Conservation (phyloP, 2,888 invertebrate species). For the Ennomos quercinarius region DNA sequence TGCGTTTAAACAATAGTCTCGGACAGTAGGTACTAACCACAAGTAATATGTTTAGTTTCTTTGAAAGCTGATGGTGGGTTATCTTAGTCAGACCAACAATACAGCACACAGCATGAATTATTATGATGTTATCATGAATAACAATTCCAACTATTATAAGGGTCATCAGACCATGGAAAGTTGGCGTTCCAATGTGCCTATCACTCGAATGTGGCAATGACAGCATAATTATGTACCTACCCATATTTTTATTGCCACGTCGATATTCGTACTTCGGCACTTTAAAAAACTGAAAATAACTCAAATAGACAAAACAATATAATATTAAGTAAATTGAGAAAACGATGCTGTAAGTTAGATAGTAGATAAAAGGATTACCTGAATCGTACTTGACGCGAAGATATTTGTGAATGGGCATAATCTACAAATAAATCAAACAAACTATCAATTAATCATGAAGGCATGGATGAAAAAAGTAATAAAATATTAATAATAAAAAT, state of each 20-base stretch:
- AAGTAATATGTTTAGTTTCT: neutral
- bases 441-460: slow-evolving; percentile 7
- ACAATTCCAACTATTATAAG: slow-evolving; percentile 58
- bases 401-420: slow-evolving; percentile 4
- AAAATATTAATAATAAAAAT: neutral
- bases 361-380: too few species aligned
- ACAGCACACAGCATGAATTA: slow-evolving; percentile 44
- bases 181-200: slow-evolving; percentile 46
- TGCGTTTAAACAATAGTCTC: too few species aligned
- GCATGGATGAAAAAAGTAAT: neutral
- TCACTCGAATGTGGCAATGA: slow-evolving; percentile 25
- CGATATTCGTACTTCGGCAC: too few species aligned
- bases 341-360: too few species aligned
- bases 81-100: slow-evolving; percentile 39
- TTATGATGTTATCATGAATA: slow-evolving; percentile 66
- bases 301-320: too few species aligned
- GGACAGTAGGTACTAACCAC: too few species aligned
- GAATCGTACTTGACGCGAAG: too few species aligned
- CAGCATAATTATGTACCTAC: too few species aligned
- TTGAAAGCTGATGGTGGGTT: neutral
- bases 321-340: too few species aligned
- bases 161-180: slow-evolving; percentile 65
- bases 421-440: slow-evolving; percentile 4
- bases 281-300: too few species aligned
- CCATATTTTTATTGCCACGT: too few species aligned